Base-by-base conservation (phyloP, 2,888 invertebrate genomes). In the Andrena bicolor region DNA sequence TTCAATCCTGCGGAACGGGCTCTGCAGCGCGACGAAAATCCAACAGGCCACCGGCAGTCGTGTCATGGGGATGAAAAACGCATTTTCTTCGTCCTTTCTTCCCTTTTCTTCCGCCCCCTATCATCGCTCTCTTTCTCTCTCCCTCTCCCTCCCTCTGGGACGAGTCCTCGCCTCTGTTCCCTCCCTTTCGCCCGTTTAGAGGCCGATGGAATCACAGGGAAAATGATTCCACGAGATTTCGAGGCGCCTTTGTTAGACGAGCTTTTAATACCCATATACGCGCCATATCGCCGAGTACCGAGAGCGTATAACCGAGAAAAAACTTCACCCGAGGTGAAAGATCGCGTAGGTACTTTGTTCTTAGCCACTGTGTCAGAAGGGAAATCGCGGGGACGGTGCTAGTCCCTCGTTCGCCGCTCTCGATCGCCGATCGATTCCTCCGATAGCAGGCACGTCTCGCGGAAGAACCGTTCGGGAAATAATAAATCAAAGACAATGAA, bases 1-100 rank as follows among this genome's bases (percentile, higher is more conserved):
- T 80, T 76, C 75, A 70, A 84, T 74, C 82, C 83, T 77, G 76
- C 80, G 83, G 81, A 83, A 86, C 77, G 78, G 82, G 76, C 71
- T 82, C 78, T 53, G 86, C 86, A 85, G 75, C 86, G 76, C 85
- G 78, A 89, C 85, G 87, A 82, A 89, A 89, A 87, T 83, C 80
- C 79, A 72, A 60, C 81, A 82, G 81, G 71, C 86, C 81, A 83
- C 88, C 71, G 76, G 64, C 66, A 81, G 85, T 41, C 78, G 79
- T 89, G 88, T 85, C 88, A 85, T 83, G 85, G 74, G 77, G 76
- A 88, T 87, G 88, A 88, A 88, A 88, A 88, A 87, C 80, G 81
- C 76, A 68, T 81, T 85, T 86, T 78, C 85, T 83, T 72, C 70
- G 60, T 76, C 58, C 51, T 73, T 69, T 78, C 68, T 61, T 78